Conservation (phyloP, 2,797 vertebrate genomes). For the Ctenochaetus hawaiiensis region DNA sequence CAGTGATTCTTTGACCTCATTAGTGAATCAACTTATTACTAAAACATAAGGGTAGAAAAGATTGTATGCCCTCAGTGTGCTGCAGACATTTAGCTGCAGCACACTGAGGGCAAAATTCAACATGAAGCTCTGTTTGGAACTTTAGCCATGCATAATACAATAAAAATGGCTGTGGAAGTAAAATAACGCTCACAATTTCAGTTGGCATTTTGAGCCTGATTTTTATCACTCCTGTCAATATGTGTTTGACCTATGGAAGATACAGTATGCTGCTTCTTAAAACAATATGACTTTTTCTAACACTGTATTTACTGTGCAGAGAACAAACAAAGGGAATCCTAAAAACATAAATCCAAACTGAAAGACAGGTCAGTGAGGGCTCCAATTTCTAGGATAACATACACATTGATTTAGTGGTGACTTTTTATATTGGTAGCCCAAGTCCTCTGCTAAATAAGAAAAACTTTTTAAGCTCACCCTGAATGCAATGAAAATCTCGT, state of each 20-base stretch:
- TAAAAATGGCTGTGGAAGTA: neutral
- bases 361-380: no score
- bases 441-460: no score
- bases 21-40: constrained; percentile 5
- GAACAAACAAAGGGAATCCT: no score
- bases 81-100: neutral
- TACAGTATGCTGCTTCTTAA: neutral
- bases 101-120: neutral
- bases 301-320: neutral
- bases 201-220: neutral
- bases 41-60: neutral
- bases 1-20: constrained; percentile 20
- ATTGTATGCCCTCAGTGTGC: neutral
- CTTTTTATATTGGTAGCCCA: no score
- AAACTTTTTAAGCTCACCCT: no score
- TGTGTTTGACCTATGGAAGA: no score
- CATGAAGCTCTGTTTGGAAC: neutral
- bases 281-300: neutral
- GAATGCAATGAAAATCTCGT: no score
- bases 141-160: neutral
- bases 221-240: neutral
- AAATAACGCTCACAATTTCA: neutral
- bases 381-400: no score
- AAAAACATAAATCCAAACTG: no score
- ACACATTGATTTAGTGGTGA: no score